Percentiles rank a stretch among this genome's conserved stretches.
Evolutionary conservation across 2,797 vertebrate genomes (phyloP).

Genomic region (Myotis vivesi): DNA sequence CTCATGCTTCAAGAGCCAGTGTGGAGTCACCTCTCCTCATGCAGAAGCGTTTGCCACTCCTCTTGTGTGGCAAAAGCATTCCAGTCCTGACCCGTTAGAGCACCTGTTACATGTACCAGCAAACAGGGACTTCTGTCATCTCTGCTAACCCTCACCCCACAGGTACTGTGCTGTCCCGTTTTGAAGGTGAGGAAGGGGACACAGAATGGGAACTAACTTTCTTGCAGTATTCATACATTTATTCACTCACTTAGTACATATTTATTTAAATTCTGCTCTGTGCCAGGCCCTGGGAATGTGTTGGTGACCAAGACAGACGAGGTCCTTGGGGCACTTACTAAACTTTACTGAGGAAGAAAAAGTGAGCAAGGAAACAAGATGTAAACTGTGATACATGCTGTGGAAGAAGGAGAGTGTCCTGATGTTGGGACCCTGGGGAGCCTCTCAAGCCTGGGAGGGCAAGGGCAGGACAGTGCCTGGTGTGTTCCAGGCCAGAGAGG

Average conservation of each 20-base stretch:
- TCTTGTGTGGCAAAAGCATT: not conserved
- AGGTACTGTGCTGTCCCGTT: not conserved
- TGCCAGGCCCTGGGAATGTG: not conserved
- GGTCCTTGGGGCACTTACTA: not conserved
- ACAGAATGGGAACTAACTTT: not conserved
- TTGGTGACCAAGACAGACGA: not conserved
- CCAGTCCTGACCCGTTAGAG: not conserved
- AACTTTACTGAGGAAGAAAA: not conserved
- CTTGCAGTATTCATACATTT: not conserved
- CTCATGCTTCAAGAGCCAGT: not conserved
- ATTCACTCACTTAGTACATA: not conserved
- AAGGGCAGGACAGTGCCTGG: not conserved
- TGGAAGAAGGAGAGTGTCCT: not conserved
- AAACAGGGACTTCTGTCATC: no score
- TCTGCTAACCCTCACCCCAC: not conserved
- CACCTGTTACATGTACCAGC: not conserved
- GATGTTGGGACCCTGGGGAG: not conserved
- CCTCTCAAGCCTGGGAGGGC: not conserved
- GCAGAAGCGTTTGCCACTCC: not conserved
- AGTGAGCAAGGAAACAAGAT: not conserved
- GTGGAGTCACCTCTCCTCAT: not conserved
- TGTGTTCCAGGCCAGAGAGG: not conserved
- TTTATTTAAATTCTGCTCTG: not conserved
- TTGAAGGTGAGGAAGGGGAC: not conserved
- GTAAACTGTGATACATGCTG: fast-evolving